A percentile compares a stretch with the other conserved stretches of the same genome.
Conservation (phyloP, 2,888 invertebrate genomes). For the Sminthurides aquaticus region DNA sequence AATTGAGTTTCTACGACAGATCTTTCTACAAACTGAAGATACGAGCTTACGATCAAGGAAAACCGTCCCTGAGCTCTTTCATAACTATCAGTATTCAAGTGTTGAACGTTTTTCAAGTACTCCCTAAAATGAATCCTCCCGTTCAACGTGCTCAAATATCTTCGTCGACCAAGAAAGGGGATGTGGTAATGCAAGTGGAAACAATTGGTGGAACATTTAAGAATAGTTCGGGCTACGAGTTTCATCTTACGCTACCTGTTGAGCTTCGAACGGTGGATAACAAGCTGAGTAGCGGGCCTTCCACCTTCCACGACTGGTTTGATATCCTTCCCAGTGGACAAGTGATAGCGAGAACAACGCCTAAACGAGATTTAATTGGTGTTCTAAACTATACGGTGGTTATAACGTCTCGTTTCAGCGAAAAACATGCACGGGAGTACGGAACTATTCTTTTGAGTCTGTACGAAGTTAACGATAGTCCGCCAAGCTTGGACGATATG, state of each 20-base stretch:
- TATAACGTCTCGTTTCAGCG: conserved; percentile 73
- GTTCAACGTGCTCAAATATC: conserved; percentile 72
- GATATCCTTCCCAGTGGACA: conserved; percentile 48
- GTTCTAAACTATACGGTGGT: conserved; percentile 69
- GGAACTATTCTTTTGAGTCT: conserved; percentile 59
- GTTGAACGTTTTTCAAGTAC: conserved; percentile 78
- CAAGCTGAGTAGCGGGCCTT: conserved; percentile 23
- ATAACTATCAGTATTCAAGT: conserved; percentile 70
- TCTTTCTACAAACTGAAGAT: conserved; percentile 73
- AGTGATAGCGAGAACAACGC: conserved; percentile 57
- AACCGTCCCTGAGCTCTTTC: conserved; percentile 70
- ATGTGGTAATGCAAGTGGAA: conserved; percentile 61
- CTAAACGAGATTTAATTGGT: conserved; percentile 63
- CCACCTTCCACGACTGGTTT: conserved; percentile 36
- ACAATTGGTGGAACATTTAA: conserved; percentile 16
- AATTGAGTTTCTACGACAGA: conserved; percentile 73
- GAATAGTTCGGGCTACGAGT: conserved; percentile 18
- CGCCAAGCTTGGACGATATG: conserved; percentile 58
- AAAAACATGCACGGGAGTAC: conserved; percentile 43
- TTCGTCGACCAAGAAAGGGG: conserved; percentile 67
- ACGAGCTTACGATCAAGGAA: conserved; percentile 65
- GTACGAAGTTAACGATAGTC: conserved; percentile 55
- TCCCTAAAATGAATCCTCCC: conserved; percentile 70
- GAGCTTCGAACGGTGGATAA: conserved; percentile 39
- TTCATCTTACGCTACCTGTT: conserved; percentile 35